These are phyloP conservation scores for Stichopus horrens DNA, from an alignment of 53 echinoderm and acorn worm species.

Conservation along the genomic window DNA sequence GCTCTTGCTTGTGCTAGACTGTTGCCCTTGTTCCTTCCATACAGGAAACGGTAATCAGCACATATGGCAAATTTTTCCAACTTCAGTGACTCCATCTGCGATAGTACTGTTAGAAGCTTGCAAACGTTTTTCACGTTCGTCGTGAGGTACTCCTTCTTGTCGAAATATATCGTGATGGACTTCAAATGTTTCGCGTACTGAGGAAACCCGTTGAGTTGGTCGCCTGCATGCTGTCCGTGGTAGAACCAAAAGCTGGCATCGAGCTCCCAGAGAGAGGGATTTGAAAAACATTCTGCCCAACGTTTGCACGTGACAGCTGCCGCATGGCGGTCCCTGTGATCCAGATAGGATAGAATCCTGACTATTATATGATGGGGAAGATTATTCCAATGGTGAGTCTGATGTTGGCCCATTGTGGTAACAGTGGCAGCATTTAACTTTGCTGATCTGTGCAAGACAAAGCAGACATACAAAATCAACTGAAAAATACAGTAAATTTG, in stretches of 20 bases:
- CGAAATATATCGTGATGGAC: constrained; percentile 62
- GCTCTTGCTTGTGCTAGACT: constrained; percentile 38
- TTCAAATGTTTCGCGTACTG: constrained; percentile 77
- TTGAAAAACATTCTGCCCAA: constrained; percentile 78
- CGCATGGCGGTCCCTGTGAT: constrained; percentile 60
- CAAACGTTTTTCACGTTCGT: constrained; percentile 78
- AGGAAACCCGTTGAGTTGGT: constrained; percentile 72
- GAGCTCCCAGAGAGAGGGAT: constrained; percentile 72
- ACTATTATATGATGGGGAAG: constrained; percentile 89
- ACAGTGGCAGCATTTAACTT: neutral
- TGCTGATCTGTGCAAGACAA: neutral
- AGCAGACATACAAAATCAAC: neutral
- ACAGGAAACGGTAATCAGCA: constrained; percentile 43
- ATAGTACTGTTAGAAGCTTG: constrained; percentile 65
- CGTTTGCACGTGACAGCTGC: constrained; percentile 71
- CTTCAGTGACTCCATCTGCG: constrained; percentile 46
- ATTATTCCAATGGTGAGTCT: constrained; percentile 63
- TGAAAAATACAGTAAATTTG: too few species aligned
- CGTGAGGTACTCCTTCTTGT: constrained; percentile 61
- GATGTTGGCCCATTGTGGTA: constrained; percentile 37
- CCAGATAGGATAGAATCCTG: constrained; percentile 65
- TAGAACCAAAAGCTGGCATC: constrained; percentile 72
- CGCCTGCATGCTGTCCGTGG: constrained; percentile 49
- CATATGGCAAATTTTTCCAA: constrained; percentile 45
- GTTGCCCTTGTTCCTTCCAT: constrained; percentile 45